Evolutionary conservation across 2,113 vertebrate species (phyloP), one percentile per base, ranked within the genome.

Genomic region (Thunnus thynnus): DNA sequence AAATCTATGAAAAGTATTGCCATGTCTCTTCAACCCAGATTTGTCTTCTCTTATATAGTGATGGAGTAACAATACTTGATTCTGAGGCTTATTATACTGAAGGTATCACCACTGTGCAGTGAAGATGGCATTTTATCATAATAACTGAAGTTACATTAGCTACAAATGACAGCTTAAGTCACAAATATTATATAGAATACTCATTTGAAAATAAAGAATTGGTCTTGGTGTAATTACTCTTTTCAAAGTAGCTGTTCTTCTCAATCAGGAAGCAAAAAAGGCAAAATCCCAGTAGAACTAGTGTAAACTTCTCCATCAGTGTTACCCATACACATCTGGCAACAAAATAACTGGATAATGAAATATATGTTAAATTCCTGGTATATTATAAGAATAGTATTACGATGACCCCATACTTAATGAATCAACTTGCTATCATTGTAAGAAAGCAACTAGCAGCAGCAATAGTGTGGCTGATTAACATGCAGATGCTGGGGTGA

Each of bases 1-100:
- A 41, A 75, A 79, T 78, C 47, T 22, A 75, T 68, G n/a, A 68
- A 67, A 68, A 66, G 14, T 36, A 64, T 41, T 41, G 44, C 32
- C 50, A 13, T 20, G 48, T 54, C 16, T 52, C 61, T 73, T 80
- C 57, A 80, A 67, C 76, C 30, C 20, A 36, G 80, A 72, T 79
- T 76, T 30, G 0, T 47, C 64, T 36, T 25, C n/a, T 18, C 13
- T 52, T 47, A 32, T 27, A n/a, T 25, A 32, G 68, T 25, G 14
- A 78, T 27, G 18, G 36, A 54, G 57, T 44, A 72, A 60, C 63
- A 61, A 46, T 22, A 44, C 57, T 78, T 73, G 41, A 54, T 41
- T 61, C n/a, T 32, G n/a, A 41, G 63, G 27, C 60, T 76, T 68
- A 27, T 27, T 68, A 27, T 27, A 18, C 56, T 41, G 48, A 54